Conservation (phyloP, 2,113 vertebrate genomes). For the Arvicanthis niloticus region DNA sequence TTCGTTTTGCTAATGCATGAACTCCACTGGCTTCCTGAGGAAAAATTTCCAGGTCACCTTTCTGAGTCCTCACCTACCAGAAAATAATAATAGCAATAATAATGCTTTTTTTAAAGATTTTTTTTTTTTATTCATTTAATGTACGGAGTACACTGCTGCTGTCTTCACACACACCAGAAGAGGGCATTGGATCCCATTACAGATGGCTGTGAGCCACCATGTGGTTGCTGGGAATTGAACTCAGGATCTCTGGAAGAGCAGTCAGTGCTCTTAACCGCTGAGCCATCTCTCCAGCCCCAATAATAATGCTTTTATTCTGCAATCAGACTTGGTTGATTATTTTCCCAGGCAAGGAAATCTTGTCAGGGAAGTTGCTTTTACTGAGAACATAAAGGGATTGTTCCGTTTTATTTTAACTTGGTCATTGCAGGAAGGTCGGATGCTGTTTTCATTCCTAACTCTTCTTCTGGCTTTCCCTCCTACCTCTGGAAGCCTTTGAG, state of each 20-base stretch:
- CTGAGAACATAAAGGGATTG: neutral
- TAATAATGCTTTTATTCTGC: neutral
- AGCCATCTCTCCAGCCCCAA: too few species aligned
- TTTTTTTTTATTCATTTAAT: too few species aligned
- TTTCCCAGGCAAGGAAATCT: conserved; percentile 16
- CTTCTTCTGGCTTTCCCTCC: conserved; percentile 12
- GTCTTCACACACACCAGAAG: too few species aligned
- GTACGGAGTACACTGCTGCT: too few species aligned
- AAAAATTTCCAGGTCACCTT: neutral
- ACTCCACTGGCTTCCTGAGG: neutral
- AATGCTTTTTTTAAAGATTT: too few species aligned
- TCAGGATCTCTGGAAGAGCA: too few species aligned
- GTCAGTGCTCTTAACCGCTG: too few species aligned
- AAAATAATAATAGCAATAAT: too few species aligned
- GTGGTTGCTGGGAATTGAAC: too few species aligned
- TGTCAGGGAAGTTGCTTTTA: neutral
- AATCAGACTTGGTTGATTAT: neutral
- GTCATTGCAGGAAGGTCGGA: neutral
- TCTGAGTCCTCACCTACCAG: neutral
- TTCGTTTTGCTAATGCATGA: neutral
- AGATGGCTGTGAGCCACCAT: too few species aligned
- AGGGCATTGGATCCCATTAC: too few species aligned
- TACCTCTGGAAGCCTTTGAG: neutral
- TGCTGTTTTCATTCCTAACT: conserved; percentile 11
- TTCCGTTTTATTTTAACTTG: conserved; percentile 37